Evolutionary conservation across 2,113 vertebrate species (phyloP), one percentile per base, ranked within the genome.

Genomic region (Scomber scombrus): DNA sequence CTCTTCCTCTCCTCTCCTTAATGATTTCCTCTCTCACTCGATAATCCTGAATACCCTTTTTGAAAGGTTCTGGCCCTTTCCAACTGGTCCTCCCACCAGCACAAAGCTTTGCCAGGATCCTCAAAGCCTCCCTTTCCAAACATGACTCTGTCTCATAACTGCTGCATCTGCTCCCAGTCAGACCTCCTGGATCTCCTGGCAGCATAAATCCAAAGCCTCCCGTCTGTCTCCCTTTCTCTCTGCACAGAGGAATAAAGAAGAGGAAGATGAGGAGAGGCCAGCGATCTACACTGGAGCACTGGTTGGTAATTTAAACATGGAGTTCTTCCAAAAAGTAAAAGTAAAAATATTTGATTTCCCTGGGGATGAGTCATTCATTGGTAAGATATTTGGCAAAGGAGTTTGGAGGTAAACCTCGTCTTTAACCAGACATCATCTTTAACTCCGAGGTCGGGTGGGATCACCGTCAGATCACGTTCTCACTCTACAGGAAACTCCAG

Each of bases 131-230:
- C 54, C 82, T 80, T 71, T 91, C 83, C 80, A 86, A 91, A 90
- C 87, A 88, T 81, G 62, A 75, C 70, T 88, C 80, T 51, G 73
- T 84, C 85, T 89, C 78, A 78, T 90, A 89, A 82, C 89, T 86
- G 88, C 80, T 87, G 90, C 90, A 92, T 93, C 92, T 94, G 91
- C 86, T 92, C 87, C 74, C 71, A 85, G 90, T 91, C 87, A 88
- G 85, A 91, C 87, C 80, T 85, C 79, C 80, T 85, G 84, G 76
- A 89, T 85, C 78, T 81, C 43, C 87, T 90, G 85, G 89, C 89
- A 90, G 69, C 72, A 55, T 34, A 40, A 73, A 86, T 78, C 65
- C 68, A 80, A 89, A 91, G 63, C 78, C 71, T 71, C 71, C 91
- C 64, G 71, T 91, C 86, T 88, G 88, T 80, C 76, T 89, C 58